A percentile compares a stretch with the other conserved stretches of the same genome.
These are phyloP conservation scores for Cylas formicarius DNA, from an alignment of 1,140 invertebrate species.

Conservation along the genomic window DNA sequence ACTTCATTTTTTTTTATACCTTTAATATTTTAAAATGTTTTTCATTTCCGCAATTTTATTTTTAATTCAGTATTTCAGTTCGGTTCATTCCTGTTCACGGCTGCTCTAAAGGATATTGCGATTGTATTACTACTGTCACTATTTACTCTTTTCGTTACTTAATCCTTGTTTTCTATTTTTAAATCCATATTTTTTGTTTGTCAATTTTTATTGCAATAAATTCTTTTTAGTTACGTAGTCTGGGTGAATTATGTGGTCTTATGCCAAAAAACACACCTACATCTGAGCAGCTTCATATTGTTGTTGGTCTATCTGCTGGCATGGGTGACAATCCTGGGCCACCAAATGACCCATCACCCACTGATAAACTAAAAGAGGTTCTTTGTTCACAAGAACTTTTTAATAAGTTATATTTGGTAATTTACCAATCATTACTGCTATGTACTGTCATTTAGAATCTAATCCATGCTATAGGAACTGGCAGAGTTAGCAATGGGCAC, in stretches of 20 bases:
- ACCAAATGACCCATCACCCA: constrained; percentile 57
- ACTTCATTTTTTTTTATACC: too few species aligned
- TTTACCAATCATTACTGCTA: too few species aligned
- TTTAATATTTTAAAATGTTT: too few species aligned
- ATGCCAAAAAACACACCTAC: constrained; percentile 77
- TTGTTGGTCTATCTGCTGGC: constrained; percentile 82
- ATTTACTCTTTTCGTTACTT: too few species aligned
- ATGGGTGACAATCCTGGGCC: constrained; percentile 65
- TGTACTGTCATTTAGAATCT: constrained; percentile 2
- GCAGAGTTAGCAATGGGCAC: constrained; percentile 94
- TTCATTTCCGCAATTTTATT: too few species aligned
- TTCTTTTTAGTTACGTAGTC: constrained; percentile 62
- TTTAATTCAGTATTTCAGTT: background rate
- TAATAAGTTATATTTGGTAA: constrained; percentile 78
- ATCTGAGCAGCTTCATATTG: constrained; percentile 80
- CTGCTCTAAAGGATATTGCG: too few species aligned
- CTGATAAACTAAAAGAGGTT: constrained; percentile 83
- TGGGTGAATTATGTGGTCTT: constrained; percentile 87
- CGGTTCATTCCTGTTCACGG: background rate
- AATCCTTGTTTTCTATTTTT: too few species aligned
- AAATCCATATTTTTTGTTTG: constrained; percentile 3
- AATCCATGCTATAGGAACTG: constrained; percentile 55
- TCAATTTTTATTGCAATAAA: constrained; percentile 1
- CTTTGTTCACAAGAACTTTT: constrained; percentile 85
- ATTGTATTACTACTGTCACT: too few species aligned